Evolutionary conservation across 2,888 invertebrate species (phyloP).

Genomic region (Phymatocera aterrima): DNA sequence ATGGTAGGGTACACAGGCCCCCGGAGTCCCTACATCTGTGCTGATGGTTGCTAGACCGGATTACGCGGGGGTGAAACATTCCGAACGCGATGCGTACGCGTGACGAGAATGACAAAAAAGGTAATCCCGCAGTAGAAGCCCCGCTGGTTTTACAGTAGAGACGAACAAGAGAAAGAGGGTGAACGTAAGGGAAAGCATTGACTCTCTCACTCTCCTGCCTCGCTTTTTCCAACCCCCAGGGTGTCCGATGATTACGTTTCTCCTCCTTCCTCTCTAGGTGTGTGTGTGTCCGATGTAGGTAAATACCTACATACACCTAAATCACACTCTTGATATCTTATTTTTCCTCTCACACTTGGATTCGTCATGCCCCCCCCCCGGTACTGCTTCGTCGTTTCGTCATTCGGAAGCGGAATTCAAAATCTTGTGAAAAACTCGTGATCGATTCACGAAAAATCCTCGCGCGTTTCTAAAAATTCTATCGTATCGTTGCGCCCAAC

Average conservation of each 20-base stretch:
- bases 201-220: conserved; percentile 60
- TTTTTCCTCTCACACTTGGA: too few relatives aligned
- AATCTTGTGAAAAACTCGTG: too few relatives aligned
- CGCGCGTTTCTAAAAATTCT: too few relatives aligned
- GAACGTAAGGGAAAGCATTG: conserved; percentile 58
- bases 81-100: conserved; percentile 59
- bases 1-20: too few relatives aligned
- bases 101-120: conserved; percentile 69
- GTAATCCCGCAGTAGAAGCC: conserved; percentile 60
- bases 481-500: background rate
- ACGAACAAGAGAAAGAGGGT: background rate
- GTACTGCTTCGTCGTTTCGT: too few relatives aligned
- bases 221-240: conserved; percentile 57
- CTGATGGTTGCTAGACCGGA: background rate
- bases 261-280: conserved; percentile 32
- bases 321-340: too few relatives aligned
- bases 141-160: background rate
- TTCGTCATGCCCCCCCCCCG: too few relatives aligned
- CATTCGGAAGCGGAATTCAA: too few relatives aligned
- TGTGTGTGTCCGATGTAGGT: too few relatives aligned
- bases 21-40: too few relatives aligned
- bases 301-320: too few relatives aligned
- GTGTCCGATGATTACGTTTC: conserved; percentile 61
- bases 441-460: too few relatives aligned
- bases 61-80: conserved; percentile 37